Conservation (phyloP, 1,140 invertebrate species). For the Zaprionus africanus region DNA sequence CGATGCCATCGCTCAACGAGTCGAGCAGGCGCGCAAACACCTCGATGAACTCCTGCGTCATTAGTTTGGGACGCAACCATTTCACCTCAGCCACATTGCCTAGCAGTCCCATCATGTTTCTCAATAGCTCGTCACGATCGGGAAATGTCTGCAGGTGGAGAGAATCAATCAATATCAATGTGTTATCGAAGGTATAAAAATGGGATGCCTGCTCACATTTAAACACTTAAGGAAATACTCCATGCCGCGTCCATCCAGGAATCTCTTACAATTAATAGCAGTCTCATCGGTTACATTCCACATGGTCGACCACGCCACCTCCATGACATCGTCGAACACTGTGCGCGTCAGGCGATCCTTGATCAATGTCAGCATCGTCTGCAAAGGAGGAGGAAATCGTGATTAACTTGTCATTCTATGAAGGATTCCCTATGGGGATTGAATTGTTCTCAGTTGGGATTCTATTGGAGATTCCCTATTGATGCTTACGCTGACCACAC, state of each 20-base stretch:
- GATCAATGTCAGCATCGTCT: conserved; percentile 95
- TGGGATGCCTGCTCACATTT: conserved; percentile 85
- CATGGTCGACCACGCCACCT: conserved; percentile 99
- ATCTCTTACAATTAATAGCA: conserved; percentile 95
- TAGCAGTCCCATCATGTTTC: conserved; percentile 98
- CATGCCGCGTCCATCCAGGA: conserved; percentile 94
- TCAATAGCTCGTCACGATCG: conserved; percentile 93
- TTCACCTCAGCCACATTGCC: conserved; percentile 98
- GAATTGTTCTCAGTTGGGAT: no score
- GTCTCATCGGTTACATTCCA: conserved; percentile 99
- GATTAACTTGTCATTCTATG: conserved; percentile 10
- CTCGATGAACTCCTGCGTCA: conserved; percentile 92
- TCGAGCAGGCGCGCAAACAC: conserved; percentile 94
- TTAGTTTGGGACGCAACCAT: conserved; percentile 91
- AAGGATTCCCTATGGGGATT: no score
- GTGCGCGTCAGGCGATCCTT: conserved; percentile 89
- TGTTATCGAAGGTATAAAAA: neutral
- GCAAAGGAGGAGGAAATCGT: conserved; percentile 68
- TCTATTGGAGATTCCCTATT: neutral
- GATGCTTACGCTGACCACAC: conserved; percentile 91
- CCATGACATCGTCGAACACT: conserved; percentile 97
- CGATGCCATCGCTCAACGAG: conserved; percentile 96
- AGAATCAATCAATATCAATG: conserved; percentile 9
- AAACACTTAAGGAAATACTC: conserved; percentile 94
- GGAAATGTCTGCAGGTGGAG: conserved; percentile 89